Conservation (phyloP, 1,140 invertebrate genomes). For the Listronotus bonariensis region DNA sequence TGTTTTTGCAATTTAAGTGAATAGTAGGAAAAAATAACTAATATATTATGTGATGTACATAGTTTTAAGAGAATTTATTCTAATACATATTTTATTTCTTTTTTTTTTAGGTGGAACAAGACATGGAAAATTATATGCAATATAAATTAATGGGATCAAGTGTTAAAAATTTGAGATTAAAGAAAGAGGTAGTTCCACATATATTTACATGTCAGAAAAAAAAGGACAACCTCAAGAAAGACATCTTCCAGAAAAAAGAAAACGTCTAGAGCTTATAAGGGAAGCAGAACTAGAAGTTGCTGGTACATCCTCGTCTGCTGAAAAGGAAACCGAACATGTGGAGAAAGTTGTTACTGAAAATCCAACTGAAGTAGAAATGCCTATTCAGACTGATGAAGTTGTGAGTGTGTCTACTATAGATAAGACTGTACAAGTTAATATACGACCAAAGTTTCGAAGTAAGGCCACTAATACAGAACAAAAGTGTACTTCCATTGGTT, state of each 20-base stretch:
- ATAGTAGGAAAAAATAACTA: background rate
- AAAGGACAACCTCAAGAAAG: background rate
- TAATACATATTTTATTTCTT: background rate
- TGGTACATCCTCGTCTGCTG: conserved; percentile 1
- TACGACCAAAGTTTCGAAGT: conserved; percentile 1
- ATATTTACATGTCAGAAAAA: conserved; percentile 1
- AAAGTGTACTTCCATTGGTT: background rate
- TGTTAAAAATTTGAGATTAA: background rate
- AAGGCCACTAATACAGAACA: conserved; percentile 1
- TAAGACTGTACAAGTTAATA: background rate
- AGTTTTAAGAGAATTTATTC: background rate
- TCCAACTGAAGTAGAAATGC: background rate
- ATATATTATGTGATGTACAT: background rate
- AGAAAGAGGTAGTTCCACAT: no score
- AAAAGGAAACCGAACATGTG: background rate
- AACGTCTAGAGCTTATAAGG: background rate
- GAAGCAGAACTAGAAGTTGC: conserved; percentile 2
- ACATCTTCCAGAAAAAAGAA: conserved; percentile 3
- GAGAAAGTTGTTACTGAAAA: background rate
- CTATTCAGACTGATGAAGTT: background rate
- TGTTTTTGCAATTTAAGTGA: background rate
- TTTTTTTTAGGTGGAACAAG: background rate
- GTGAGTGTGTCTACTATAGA: background rate
- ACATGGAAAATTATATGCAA: conserved; percentile 5
- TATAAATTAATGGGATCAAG: background rate